Evolutionary conservation across 2,888 invertebrate genomes (phyloP), one percentile per base, ranked within the genome.

Genomic region (Trachelus iudaicus): DNA sequence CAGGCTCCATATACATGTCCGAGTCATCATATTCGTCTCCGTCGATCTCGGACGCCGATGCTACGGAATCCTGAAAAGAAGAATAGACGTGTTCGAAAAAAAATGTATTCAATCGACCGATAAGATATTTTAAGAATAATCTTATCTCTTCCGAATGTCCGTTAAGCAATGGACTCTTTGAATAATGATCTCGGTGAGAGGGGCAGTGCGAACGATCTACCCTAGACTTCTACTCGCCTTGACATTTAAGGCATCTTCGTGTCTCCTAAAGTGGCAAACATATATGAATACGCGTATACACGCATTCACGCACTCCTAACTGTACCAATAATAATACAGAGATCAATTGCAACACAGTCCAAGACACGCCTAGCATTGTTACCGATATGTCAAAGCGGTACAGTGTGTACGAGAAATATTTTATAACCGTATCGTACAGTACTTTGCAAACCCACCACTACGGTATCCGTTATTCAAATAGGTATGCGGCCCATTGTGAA

Each of bases 1-100:
- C 89, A 0, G 92, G 90, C 80, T 92, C 92, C 92, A 92, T 92
- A 76, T 91, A 92, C 91, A 92, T 92, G 80, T 92, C 92, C 1
- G 91, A 90, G 76, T 92, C 92, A 77, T 92, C 92, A 23, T 88
- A 88, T 75, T 90, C 90, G 78, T 92, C 79, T 93, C 94, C 80
- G 91, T 86, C 83, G 1, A 81, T 79, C 74, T 88, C 91, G 0
- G 89, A 88, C 6, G 91, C 91, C 1, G 91, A 86, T 40, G 89
- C 90, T 78, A 89, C 81, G 3, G 90, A 90, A 78, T 91, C 91
- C 91, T 91, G 84, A 0, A 87, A 87, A 12, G 40, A 79, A 56
- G 69, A 79, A 37, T 0, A 23, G 23, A 2, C 23, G 4, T 1
- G 56, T 56, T 56, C 23, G 0, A 23, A 9, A 69, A 30, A 69